Conservation (phyloP, 1,140 invertebrate genomes). For the Drosophila persimilis region DNA sequence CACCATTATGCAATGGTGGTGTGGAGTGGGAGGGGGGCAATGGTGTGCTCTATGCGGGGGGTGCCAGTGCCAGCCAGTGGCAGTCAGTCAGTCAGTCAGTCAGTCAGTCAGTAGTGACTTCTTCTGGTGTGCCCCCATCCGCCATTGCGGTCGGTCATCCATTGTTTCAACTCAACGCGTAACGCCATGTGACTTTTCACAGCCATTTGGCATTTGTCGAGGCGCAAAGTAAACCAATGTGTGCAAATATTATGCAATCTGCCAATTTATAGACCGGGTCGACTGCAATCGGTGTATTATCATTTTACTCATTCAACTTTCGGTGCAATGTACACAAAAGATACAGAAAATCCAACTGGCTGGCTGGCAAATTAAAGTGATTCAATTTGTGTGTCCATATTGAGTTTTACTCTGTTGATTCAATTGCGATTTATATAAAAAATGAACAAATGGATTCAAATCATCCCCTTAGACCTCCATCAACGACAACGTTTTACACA, state of each 20-base stretch:
- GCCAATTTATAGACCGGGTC: conserved; percentile 22
- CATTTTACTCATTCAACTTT: conserved; percentile 35
- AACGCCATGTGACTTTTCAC: conserved; percentile 72
- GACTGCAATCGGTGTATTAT: conserved; percentile 26
- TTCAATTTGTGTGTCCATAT: conserved; percentile 25
- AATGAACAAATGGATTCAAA: conserved; percentile 9
- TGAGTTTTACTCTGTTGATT: conserved; percentile 24
- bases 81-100: conserved; percentile 24
- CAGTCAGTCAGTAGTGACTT: conserved; percentile 37
- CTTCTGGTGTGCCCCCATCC: conserved; percentile 13
- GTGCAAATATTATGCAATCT: conserved; percentile 65
- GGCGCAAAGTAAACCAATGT: conserved; percentile 59
- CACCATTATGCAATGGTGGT: conserved; percentile 51
- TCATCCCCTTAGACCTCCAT: conserved; percentile 1
- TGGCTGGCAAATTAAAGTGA: conserved; percentile 14
- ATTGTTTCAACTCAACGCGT: conserved; percentile 51
- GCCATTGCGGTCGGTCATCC: conserved; percentile 38
- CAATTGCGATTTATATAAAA: conserved; percentile 13
- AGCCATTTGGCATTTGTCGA: conserved; percentile 47
- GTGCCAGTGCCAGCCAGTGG: not conserved
- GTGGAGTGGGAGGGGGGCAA: not conserved
- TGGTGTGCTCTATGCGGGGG: conserved; percentile 9
- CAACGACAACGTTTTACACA: too few relatives aligned
- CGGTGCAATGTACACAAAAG: not conserved
- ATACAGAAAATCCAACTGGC: conserved; percentile 4